These are phyloP conservation scores for Lytechinus variegatus DNA, from an alignment of 35 echinoderm and acorn worm genomes.

Conservation along the genomic window DNA sequence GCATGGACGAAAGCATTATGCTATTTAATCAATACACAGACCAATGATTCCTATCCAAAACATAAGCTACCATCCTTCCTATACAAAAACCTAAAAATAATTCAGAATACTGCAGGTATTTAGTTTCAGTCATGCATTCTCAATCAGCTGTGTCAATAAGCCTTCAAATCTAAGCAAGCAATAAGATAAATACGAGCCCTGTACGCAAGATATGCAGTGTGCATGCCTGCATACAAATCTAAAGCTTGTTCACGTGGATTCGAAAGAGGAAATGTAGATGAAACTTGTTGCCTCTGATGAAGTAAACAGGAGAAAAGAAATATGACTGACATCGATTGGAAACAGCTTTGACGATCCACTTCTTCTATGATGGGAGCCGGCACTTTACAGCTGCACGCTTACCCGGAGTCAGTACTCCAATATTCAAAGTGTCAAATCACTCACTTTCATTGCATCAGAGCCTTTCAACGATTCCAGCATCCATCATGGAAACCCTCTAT, in stretches of 20 bases:
- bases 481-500: not conserved
- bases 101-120: not conserved
- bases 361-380: not conserved
- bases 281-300: not conserved
- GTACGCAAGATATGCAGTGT: not conserved
- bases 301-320: not conserved
- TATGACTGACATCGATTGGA: not conserved
- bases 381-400: not conserved
- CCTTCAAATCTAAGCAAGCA: not conserved
- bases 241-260: not conserved
- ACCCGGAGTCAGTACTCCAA: not conserved
- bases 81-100: not conserved
- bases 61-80: not conserved
- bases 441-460: not conserved
- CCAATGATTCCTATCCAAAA: not conserved
- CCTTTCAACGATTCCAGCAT: slow-evolving; percentile 7
- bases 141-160: not conserved
- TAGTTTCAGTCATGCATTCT: not conserved
- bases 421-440: not conserved
- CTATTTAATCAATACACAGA: not conserved
- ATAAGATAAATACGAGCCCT: not conserved
- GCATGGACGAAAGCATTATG: not conserved
- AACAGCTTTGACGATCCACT: not conserved
- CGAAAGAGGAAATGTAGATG: not conserved
- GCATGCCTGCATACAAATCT: not conserved